These are phyloP conservation scores for Eulimnadia texana DNA, from an alignment of 1,140 invertebrate species.

Conservation along the genomic window DNA sequence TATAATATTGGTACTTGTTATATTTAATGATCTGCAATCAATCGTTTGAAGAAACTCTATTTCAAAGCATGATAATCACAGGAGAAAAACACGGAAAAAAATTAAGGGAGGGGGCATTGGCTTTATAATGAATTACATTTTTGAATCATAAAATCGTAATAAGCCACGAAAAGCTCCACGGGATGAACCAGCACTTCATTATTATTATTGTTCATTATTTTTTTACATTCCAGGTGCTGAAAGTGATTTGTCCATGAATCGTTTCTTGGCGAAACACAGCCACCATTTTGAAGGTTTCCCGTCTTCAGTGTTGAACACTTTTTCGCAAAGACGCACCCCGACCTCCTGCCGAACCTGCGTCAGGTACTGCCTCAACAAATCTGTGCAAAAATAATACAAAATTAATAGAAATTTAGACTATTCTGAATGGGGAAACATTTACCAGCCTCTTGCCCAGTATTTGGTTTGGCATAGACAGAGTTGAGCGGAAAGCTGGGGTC, in stretches of 20 bases:
- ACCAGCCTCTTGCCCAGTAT: slow-evolving; percentile 60
- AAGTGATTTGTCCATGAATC: slow-evolving; percentile 98
- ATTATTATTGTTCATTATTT: neutral
- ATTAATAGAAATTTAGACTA: slow-evolving; percentile 2
- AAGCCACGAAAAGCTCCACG: too few species aligned
- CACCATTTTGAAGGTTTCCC: slow-evolving; percentile 98
- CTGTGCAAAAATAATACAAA: slow-evolving; percentile 35
- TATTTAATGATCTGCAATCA: too few species aligned
- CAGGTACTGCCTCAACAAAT: slow-evolving; percentile 82
- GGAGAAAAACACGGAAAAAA: neutral
- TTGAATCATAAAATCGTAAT: neutral
- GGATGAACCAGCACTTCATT: too few species aligned
- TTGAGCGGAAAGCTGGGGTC: slow-evolving; percentile 93
- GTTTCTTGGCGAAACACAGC: slow-evolving; percentile 97
- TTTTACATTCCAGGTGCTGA: slow-evolving; percentile 34
- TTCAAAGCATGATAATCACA: neutral
- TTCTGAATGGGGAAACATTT: slow-evolving; percentile 22
- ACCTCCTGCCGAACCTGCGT: slow-evolving; percentile 91
- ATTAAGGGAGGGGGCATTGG: neutral
- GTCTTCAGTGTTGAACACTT: slow-evolving; percentile 75
- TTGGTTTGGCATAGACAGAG: slow-evolving; percentile 85
- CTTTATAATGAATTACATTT: neutral
- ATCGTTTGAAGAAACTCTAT: too few species aligned
- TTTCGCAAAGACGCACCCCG: slow-evolving; percentile 74
- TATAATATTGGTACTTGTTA: neutral